A percentile compares a stretch with the other conserved stretches of the same genome.
Evolutionary conservation across 2,888 invertebrate species (phyloP).

Genomic region (Drosophila greeni): DNA sequence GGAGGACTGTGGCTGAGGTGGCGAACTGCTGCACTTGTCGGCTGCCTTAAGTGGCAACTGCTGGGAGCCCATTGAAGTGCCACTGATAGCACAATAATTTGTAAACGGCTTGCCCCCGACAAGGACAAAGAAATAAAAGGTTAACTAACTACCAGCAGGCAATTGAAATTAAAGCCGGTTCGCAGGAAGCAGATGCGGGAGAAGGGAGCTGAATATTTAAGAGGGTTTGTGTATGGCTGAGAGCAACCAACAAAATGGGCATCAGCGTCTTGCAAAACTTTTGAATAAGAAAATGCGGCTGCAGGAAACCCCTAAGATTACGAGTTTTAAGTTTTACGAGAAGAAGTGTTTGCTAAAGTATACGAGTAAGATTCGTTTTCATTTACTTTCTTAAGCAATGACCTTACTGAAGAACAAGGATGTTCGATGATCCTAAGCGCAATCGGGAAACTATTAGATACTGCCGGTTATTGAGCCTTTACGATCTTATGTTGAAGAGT

Average conservation of each 20-base stretch:
- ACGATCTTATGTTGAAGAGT: neutral
- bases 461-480: neutral
- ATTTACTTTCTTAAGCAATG: neutral
- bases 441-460: neutral
- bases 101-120: slow-evolving; percentile 24
- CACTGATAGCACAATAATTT: slow-evolving; percentile 40
- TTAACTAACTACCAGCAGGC: slow-evolving; percentile 21
- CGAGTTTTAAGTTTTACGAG: neutral
- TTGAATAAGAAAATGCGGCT: neutral
- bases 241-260: neutral
- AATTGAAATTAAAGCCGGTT: slow-evolving; percentile 14
- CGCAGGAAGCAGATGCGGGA: neutral
- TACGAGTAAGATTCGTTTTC: neutral
- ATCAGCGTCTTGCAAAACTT: neutral
- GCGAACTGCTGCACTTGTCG: slow-evolving; percentile 29
- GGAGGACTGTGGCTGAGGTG: slow-evolving; percentile 8
- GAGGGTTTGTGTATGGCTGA: neutral
- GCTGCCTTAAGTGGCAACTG: slow-evolving; percentile 37
- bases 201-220: slow-evolving; percentile 4
- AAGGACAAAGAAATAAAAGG: slow-evolving; percentile 28
- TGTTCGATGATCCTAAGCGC: neutral
- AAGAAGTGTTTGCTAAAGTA: neutral
- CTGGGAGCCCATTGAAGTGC: slow-evolving; percentile 38
- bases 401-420: neutral
- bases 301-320: neutral